Percentiles rank a stretch among this genome's conserved stretches.
These are phyloP conservation scores for Cyprinus carpio DNA, from an alignment of 2,113 vertebrate genomes.

Conservation along the genomic window DNA sequence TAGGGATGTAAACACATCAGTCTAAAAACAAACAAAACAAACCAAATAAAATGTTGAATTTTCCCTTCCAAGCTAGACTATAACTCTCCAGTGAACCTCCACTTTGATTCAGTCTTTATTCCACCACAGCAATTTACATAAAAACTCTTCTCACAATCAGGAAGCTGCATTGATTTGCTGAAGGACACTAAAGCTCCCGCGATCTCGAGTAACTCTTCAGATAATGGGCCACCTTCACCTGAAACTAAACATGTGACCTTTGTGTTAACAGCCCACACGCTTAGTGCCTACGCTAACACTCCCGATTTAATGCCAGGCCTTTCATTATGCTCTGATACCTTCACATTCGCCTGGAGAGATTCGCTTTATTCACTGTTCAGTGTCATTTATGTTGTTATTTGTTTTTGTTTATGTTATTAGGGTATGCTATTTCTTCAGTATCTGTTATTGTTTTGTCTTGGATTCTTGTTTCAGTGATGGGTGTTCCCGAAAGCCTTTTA, in stretches of 20 bases:
- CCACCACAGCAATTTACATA: not conserved
- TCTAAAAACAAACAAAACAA: too few relatives aligned
- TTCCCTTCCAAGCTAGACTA: not conserved
- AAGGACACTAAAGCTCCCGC: not conserved
- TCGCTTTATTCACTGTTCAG: not conserved
- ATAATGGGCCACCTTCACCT: not conserved
- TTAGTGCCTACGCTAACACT: not conserved
- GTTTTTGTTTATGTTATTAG: not conserved
- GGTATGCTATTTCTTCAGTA: not conserved
- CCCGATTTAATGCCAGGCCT: not conserved
- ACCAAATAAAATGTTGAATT: not conserved
- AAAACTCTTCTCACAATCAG: not conserved
- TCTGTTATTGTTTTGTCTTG: not conserved
- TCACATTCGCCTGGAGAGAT: not conserved
- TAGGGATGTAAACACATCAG: not conserved
- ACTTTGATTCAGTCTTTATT: not conserved
- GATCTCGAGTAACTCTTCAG: not conserved
- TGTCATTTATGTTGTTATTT: not conserved
- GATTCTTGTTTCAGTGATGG: not conserved
- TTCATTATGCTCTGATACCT: not conserved
- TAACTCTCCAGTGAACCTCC: not conserved
- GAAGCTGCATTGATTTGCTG: not conserved
- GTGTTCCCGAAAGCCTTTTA: not conserved
- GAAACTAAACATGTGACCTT: constrained; percentile 8
- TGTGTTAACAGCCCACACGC: not conserved